These are phyloP conservation scores for Lepilemur septentrionalis DNA, from an alignment of 2,797 vertebrate species.

Conservation along the genomic window DNA sequence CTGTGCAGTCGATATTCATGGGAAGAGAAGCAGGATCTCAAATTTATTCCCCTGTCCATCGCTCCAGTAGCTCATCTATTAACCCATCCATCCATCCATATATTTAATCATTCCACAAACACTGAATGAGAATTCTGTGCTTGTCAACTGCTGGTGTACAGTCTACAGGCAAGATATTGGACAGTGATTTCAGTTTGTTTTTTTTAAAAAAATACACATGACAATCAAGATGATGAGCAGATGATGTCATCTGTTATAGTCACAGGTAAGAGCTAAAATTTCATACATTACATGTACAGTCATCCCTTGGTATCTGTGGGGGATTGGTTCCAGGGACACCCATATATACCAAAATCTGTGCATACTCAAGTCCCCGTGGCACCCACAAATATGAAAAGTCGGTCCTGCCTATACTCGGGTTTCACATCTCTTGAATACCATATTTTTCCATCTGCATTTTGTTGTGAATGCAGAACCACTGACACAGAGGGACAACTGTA, in stretches of 20 bases:
- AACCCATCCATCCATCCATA: neutral
- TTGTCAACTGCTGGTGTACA: neutral
- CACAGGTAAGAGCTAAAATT: neutral
- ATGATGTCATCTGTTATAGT: neutral
- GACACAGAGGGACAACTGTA: neutral
- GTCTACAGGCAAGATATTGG: neutral
- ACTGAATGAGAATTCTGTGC: neutral
- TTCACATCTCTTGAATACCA: neutral
- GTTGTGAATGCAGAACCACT: neutral
- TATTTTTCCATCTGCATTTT: neutral
- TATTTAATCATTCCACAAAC: neutral
- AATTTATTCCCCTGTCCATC: neutral
- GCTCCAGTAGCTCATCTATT: neutral
- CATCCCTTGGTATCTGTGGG: neutral
- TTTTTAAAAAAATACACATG: neutral
- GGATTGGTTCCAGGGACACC: neutral
- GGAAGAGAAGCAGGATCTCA: neutral
- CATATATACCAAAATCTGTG: neutral
- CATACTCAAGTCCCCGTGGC: neutral
- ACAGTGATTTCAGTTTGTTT: neutral
- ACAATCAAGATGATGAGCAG: neutral
- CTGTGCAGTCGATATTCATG: neutral
- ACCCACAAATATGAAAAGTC: neutral
- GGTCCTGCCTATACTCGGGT: neutral
- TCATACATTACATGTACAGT: neutral